phyloP scores from a whole-genome alignment of 2,113 vertebrate species.

The rabbit (Oryctolagus cuniculus) region mOryCun1.1 NC_091442.1:78349001-78349500 shows the following conservation, averaged over 20 bases:
- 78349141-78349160: not conserved
- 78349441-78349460: too few species aligned
- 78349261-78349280: not conserved
- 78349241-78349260: not conserved
- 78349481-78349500: too few species aligned
- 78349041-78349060: not conserved
- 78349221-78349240: not conserved
- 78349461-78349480: too few species aligned
- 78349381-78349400: too few species aligned
- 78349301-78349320: not conserved
- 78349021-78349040: not conserved
- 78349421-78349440: too few species aligned
- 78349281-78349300: not conserved
- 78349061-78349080: not conserved
- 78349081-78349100: not conserved
- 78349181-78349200: not conserved
- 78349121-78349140: not conserved
- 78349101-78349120: not conserved
- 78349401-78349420: too few species aligned
- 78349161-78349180: not conserved
- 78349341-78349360: not conserved
- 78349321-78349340: not conserved
- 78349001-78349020: not conserved
- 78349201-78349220: rapidly evolving
- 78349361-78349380: not conserved